Conservation (phyloP, 2,797 vertebrate species). For the Sebastes miniatus region DNA sequence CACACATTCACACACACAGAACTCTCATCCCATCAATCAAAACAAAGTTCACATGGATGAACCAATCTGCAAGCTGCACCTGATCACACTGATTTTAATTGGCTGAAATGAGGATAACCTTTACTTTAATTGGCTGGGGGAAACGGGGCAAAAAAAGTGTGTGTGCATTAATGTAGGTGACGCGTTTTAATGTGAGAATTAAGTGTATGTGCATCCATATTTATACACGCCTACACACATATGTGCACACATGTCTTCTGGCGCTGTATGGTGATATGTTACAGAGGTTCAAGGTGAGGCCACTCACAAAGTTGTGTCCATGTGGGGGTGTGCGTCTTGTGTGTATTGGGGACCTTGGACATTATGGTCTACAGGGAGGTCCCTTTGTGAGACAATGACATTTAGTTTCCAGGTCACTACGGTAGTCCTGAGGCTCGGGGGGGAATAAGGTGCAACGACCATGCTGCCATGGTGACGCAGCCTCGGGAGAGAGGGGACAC, state of each 20-base stretch:
- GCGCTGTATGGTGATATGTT: neutral
- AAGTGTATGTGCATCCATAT: constrained; percentile 8
- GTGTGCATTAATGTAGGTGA: constrained; percentile 13
- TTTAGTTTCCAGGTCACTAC: constrained; percentile 63
- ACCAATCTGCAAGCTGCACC: constrained; percentile 53
- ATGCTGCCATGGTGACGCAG: constrained; percentile 15
- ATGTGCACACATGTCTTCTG: neutral
- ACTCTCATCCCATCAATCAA: constrained; percentile 58
- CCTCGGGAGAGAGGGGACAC: constrained; percentile 2
- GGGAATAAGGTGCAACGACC: constrained; percentile 29
- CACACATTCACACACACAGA: neutral
- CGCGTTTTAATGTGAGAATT: constrained; percentile 26
- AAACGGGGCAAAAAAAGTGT: constrained; percentile 6
- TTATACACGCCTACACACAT: neutral
- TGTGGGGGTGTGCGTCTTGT: neutral
- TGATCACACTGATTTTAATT: constrained; percentile 65
- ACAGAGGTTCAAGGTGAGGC: constrained; percentile 23
- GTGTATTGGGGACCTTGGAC: constrained; percentile 5
- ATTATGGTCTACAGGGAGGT: constrained; percentile 24
- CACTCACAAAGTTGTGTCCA: neutral
- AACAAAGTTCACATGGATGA: constrained; percentile 50
- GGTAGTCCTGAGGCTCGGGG: constrained; percentile 7
- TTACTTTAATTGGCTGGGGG: constrained; percentile 65
- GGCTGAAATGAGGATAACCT: constrained; percentile 67
- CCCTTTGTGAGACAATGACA: constrained; percentile 47